phyloP scores from a whole-genome alignment of 2,113 vertebrate genomes.

The Nothoprocta pentlandii region DNA sequence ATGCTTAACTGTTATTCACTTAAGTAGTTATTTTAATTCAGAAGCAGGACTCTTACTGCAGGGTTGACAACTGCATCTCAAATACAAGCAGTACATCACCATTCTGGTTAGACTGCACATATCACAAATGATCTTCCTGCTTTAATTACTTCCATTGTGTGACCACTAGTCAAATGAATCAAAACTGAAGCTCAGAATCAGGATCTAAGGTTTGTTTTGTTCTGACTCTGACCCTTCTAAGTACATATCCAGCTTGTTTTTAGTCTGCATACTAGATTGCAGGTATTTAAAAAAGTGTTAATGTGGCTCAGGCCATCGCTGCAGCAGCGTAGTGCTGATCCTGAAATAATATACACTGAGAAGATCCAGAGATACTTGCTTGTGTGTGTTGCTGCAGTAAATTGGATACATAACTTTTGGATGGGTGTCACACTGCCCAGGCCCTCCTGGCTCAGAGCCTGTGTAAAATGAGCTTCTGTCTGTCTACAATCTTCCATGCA shows the following conservation, averaged over 20 bases:
- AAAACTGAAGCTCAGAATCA: neutral
- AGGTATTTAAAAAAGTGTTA: neutral
- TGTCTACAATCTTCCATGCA: neutral
- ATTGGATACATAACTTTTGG: neutral
- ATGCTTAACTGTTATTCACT: neutral
- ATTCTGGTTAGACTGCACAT: neutral
- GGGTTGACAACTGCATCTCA: neutral
- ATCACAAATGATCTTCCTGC: neutral
- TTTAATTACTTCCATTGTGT: neutral
- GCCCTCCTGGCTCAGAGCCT: neutral
- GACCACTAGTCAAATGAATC: neutral
- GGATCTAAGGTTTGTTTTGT: neutral
- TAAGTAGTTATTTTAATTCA: neutral
- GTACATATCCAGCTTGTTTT: neutral
- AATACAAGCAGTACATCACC: neutral
- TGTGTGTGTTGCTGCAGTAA: neutral
- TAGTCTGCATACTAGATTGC: neutral
- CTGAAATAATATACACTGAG: neutral
- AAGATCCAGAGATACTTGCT: neutral
- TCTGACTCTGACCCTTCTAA: neutral
- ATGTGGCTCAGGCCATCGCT: fast-evolving
- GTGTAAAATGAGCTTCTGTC: neutral
- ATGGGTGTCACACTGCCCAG: neutral
- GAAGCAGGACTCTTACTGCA: neutral
- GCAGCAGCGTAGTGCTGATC: neutral